Evolutionary conservation across 2,113 vertebrate genomes (phyloP), one percentile per base, ranked within the genome.

Genomic region (Stercorarius parasiticus): DNA sequence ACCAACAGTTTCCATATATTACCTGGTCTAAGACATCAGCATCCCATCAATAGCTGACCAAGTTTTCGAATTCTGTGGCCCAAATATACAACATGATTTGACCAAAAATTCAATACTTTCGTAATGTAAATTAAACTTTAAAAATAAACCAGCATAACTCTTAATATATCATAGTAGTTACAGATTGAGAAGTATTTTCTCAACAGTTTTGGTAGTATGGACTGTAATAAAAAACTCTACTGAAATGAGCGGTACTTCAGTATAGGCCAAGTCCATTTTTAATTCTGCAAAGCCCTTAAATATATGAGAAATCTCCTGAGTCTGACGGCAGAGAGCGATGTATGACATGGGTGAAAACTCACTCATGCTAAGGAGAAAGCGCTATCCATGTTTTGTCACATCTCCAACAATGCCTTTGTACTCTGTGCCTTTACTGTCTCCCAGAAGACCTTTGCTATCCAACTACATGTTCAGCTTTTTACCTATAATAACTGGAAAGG

Each of bases 1-100:
- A 82, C 58, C 92, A 82, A 55, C 88, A 93, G 95, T 93, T 95
- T 96, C 90, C 70, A 42, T 93, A 5, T 93, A 97, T 95, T 94
- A 96, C 94, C 96, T 96, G 92, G 93, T 97, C 94, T 97, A 96
- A 97, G 97, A 97, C 96, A 95, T 96, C 95, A 97, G 95, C 95
- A 97, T 93, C 97, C 96, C 96, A 97, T 96, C 96, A 96, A 95
- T 96, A 93, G 92, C 95, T 95, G 95, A 95, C 90, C 91, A 97
- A 55, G 95, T 85, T 96, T 95, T 95, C 92, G 88, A 97, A 89
- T 92, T 96, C 95, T 95, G 93, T 96, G 94, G 93, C 93, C 93
- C 95, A 97, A 96, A 93, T 96, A 95, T 91, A 96, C 93, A 94
- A 96, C 86, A 95, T 94, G 61, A 96, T 97, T 96, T 97, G 94